Percentiles rank a stretch among this genome's conserved stretches.
Conservation (phyloP, 1,140 invertebrate species). For the Procambarus clarkii region DNA sequence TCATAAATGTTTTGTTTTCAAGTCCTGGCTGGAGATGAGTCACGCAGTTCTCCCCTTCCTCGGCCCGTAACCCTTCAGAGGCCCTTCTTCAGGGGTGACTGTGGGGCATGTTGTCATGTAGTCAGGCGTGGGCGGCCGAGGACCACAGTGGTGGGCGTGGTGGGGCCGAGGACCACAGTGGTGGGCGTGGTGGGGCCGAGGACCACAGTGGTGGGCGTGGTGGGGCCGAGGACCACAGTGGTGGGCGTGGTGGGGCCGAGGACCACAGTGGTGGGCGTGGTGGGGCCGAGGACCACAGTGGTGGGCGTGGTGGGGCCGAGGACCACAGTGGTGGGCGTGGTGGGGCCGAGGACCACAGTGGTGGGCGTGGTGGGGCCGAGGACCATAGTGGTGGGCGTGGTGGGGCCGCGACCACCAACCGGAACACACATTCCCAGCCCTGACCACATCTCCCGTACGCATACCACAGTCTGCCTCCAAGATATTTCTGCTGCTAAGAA, state of each 20-base stretch:
- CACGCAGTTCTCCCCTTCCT: constrained; percentile 1
- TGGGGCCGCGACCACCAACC: neutral
- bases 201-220: neutral
- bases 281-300: neutral
- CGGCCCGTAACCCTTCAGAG: neutral
- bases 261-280: neutral
- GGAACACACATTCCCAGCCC: constrained; percentile 19
- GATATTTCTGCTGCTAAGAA: too few relatives aligned
- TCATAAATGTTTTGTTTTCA: neutral
- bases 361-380: neutral
- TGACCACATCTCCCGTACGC: constrained; percentile 18
- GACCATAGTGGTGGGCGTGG: neutral
- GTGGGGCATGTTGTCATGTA: constrained; percentile 11
- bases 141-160: neutral
- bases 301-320: neutral
- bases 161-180: neutral
- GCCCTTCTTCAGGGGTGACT: neutral
- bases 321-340: neutral
- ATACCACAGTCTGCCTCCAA: neutral
- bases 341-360: neutral
- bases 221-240: neutral
- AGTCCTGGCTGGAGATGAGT: neutral
- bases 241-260: neutral
- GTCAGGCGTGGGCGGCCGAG: constrained; percentile 10
- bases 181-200: neutral